Base-by-base conservation (phyloP, 2,888 invertebrate genomes). In the Dorcus hopei region DNA sequence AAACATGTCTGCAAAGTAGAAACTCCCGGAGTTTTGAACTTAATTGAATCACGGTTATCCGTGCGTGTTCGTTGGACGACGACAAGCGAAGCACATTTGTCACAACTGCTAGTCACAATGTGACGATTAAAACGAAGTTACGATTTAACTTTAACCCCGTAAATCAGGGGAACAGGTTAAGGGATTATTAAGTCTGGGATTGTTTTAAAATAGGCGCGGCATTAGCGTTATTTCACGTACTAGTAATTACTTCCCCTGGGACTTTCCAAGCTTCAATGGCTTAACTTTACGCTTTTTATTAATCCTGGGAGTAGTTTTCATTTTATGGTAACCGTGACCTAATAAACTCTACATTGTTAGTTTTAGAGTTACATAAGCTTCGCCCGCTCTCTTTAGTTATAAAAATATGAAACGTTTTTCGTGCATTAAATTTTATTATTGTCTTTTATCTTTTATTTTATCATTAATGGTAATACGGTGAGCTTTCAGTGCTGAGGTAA, bases 41-140 rank as follows among this genome's bases (percentile, higher is more conserved):
- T 62, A 63, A 65, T 63, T 65, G 63, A 65, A 61, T 65, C 53
- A 51, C 49, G 49, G 58, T 57, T 61, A 62, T 59, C 48, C 61
- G 60, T 63, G 61, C 61, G 59, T 62, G 59, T 51, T 53, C 53
- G 59, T 43, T 52, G 48, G 49, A 54, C 58, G 45, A 45, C 55
- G 52, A 54, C 50, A 57, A 53, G 57, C 58, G 58, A 58, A 52
- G 49, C 59, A 55, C 62, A 59, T 63, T 64, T 61, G 60, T 63
- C 63, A 62, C 55, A 63, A 59, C 45, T 42, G 57, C 55, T 57
- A 61, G 47, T 52, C 58, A 60, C 63, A 63, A 57, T 57, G 52
- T 61, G 61, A 65, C 62, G 58, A 62, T 65, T 63, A 65, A 65
- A 63, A 61, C 61, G 63, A 58, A 65, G 57, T 63, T 65, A 55